These are phyloP conservation scores for Tinea semifulvella DNA, from an alignment of 2,888 invertebrate species.

Conservation along the genomic window DNA sequence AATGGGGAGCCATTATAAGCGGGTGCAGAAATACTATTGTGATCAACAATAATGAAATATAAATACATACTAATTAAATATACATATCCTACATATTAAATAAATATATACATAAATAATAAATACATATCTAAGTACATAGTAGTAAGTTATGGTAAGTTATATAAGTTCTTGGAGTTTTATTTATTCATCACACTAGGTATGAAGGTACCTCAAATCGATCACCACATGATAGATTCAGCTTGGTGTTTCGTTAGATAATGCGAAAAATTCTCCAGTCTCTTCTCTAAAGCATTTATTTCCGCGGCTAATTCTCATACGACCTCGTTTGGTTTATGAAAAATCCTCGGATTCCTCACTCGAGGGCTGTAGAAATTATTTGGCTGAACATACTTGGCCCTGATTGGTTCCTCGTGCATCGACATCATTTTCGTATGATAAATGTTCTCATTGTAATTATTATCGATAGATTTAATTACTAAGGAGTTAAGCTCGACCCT, in stretches of 20 bases:
- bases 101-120: too few species aligned
- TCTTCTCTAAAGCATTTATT: constrained; percentile 63
- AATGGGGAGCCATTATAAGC: too few species aligned
- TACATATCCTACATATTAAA: too few species aligned
- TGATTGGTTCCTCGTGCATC: constrained; percentile 48
- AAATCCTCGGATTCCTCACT: constrained; percentile 53
- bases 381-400: constrained; percentile 54
- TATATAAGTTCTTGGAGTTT: too few species aligned
- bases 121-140: too few species aligned
- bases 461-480: constrained; percentile 43
- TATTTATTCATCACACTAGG: too few species aligned
- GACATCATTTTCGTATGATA: constrained; percentile 43
- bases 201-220: neutral
- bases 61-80: too few species aligned
- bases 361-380: constrained; percentile 60
- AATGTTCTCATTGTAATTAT: constrained; percentile 46
- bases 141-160: too few species aligned
- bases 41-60: too few species aligned
- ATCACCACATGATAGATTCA: constrained; percentile 70
- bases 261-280: constrained; percentile 58
- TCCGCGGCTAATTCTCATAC: constrained; percentile 66
- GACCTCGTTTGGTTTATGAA: constrained; percentile 57
- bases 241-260: constrained; percentile 63
- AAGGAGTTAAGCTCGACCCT: constrained; percentile 53
- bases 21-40: too few species aligned